Conservation (phyloP, 1,140 invertebrate genomes). For the Mylabris phalerata region DNA sequence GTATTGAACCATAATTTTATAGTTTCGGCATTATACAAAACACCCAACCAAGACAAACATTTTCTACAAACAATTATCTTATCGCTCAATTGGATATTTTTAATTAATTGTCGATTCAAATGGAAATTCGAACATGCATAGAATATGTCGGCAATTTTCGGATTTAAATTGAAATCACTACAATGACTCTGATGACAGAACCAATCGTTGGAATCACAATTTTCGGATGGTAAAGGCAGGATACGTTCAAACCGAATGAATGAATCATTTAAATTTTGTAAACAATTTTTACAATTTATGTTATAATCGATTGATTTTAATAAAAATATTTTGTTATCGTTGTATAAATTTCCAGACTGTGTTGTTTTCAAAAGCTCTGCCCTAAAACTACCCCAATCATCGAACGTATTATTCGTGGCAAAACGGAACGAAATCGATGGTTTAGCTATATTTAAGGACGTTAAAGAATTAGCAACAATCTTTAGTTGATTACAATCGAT, state of each 20-base stretch:
- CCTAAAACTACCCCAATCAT: conserved; percentile 45
- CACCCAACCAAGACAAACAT: conserved; percentile 49
- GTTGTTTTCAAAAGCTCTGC: conserved; percentile 43
- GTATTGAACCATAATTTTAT: conserved; percentile 37
- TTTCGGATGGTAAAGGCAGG: conserved; percentile 48
- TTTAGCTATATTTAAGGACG: conserved; percentile 28
- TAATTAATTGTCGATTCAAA: conserved; percentile 42
- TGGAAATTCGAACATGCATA: conserved; percentile 47
- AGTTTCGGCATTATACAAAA: conserved; percentile 16
- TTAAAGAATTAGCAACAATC: conserved; percentile 29
- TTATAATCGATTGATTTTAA: conserved; percentile 37
- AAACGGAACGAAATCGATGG: conserved; percentile 33
- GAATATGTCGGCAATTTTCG: conserved; percentile 45
- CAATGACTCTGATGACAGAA: conserved; percentile 47
- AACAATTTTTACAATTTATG: conserved; percentile 48
- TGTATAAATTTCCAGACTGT: not conserved
- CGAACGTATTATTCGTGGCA: conserved; percentile 22
- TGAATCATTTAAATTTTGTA: conserved; percentile 38
- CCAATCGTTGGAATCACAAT: conserved; percentile 50
- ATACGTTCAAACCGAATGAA: conserved; percentile 44
- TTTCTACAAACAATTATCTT: conserved; percentile 47
- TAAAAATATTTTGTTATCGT: conserved; percentile 37
- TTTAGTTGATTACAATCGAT: conserved; percentile 43
- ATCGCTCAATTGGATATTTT: conserved; percentile 42
- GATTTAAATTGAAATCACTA: conserved; percentile 35